A percentile compares a stretch with the other conserved stretches of the same genome.
phyloP scores from a whole-genome alignment of 2,797 vertebrate genomes.

The Pitangus sulphuratus region DNA sequence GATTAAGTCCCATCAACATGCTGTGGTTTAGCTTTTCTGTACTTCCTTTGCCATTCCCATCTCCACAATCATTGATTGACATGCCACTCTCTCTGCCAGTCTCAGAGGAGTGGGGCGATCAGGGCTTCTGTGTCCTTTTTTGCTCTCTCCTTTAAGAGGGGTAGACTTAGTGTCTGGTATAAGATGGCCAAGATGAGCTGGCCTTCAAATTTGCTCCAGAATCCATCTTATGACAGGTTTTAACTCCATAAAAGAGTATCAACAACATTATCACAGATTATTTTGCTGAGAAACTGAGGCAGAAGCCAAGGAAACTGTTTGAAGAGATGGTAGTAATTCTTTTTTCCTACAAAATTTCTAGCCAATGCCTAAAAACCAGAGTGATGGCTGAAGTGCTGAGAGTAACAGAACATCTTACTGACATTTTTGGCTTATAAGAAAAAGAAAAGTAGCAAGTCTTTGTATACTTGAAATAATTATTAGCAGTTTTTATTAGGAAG shows the following conservation, averaged over 20 bases:
- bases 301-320: neutral
- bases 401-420: slow-evolving; percentile 16
- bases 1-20: neutral
- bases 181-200: neutral
- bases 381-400: neutral
- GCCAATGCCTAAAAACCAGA: neutral
- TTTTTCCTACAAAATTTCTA: neutral
- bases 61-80: neutral
- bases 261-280: neutral
- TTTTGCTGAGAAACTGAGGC: neutral
- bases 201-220: neutral
- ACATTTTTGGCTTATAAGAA: slow-evolving; percentile 42
- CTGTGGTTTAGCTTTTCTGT: neutral
- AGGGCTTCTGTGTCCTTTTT: neutral
- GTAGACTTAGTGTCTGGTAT: neutral
- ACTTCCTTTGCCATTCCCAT: accelerated
- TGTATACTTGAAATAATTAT: slow-evolving; percentile 58
- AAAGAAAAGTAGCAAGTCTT: slow-evolving; percentile 56
- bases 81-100: neutral
- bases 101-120: neutral
- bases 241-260: neutral
- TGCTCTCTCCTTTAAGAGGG: neutral
- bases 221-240: neutral
- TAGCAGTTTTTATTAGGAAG: slow-evolving; percentile 67
- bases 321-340: neutral